These are phyloP conservation scores for Argynnis bischoffii DNA, from an alignment of 2,888 invertebrate species.

Conservation along the genomic window DNA sequence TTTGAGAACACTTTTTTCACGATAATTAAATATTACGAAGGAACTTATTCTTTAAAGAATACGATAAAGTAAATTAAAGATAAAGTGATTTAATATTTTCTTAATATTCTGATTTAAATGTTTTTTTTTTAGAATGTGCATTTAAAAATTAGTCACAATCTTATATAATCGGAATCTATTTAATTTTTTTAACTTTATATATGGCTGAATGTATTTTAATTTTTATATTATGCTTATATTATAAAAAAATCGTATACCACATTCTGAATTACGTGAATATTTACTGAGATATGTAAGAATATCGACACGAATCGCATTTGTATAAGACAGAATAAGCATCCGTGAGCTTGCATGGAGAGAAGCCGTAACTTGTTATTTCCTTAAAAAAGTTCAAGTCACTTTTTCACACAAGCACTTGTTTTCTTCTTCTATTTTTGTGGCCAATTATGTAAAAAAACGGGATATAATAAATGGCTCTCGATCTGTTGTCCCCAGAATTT, in stretches of 20 bases:
- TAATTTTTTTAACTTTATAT: background rate
- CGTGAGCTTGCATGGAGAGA: too few species aligned
- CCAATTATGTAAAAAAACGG: too few species aligned
- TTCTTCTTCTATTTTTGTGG: too few species aligned
- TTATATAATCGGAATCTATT: background rate
- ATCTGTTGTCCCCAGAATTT: too few species aligned
- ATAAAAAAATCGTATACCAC: conserved; percentile 6
- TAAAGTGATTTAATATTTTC: background rate
- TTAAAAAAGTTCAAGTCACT: too few species aligned
- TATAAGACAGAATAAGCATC: too few species aligned
- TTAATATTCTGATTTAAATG: background rate
- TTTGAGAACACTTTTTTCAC: too few species aligned
- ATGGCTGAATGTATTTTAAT: conserved; percentile 11
- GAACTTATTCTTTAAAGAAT: background rate
- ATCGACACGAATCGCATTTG: too few species aligned
- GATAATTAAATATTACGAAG: background rate
- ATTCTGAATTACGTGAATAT: conserved; percentile 24
- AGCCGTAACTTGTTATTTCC: too few species aligned
- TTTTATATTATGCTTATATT: conserved; percentile 5
- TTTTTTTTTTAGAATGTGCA: background rate
- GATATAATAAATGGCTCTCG: too few species aligned
- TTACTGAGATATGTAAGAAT: background rate
- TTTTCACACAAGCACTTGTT: too few species aligned
- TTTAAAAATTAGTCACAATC: background rate
- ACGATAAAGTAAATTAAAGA: background rate